Conservation (phyloP, 1,140 invertebrate species). For the Micrasema minimum region DNA sequence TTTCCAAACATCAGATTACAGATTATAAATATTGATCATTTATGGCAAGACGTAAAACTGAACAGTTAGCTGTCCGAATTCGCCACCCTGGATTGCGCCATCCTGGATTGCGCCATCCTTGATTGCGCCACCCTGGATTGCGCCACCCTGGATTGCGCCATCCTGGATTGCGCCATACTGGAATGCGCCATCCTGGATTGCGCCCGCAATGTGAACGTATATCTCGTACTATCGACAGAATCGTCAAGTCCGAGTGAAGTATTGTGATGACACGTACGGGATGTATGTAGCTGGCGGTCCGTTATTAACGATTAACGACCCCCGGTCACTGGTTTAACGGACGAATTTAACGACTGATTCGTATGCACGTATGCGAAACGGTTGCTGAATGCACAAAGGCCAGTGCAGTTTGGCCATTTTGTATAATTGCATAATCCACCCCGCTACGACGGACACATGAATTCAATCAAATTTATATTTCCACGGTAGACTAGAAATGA, state of each 20-base stretch:
- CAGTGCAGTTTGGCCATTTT: not conserved
- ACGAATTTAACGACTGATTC: constrained; percentile 1
- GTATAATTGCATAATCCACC: constrained; percentile 17
- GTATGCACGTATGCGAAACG: not conserved
- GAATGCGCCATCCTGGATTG: too few relatives aligned
- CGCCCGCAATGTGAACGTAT: too few relatives aligned
- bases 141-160: too few relatives aligned
- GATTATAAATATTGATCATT: too few relatives aligned
- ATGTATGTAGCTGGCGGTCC: not conserved
- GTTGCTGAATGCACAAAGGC: not conserved
- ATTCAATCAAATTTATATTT: not conserved
- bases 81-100: too few relatives aligned
- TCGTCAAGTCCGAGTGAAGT: not conserved
- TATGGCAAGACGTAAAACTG: too few relatives aligned
- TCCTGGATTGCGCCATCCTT: too few relatives aligned
- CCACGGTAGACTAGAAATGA: not conserved
- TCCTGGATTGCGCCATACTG: too few relatives aligned
- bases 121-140: too few relatives aligned
- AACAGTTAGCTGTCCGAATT: too few relatives aligned
- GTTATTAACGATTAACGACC: constrained; percentile 7
- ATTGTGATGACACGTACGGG: constrained; percentile 10
- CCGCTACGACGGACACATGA: not conserved
- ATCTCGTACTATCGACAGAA: too few relatives aligned
- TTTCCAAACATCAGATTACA: too few relatives aligned
- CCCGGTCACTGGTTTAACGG: constrained; percentile 8